These are phyloP conservation scores for Neosilurus mollespiculum DNA, from an alignment of 2,797 vertebrate genomes.

Conservation along the genomic window DNA sequence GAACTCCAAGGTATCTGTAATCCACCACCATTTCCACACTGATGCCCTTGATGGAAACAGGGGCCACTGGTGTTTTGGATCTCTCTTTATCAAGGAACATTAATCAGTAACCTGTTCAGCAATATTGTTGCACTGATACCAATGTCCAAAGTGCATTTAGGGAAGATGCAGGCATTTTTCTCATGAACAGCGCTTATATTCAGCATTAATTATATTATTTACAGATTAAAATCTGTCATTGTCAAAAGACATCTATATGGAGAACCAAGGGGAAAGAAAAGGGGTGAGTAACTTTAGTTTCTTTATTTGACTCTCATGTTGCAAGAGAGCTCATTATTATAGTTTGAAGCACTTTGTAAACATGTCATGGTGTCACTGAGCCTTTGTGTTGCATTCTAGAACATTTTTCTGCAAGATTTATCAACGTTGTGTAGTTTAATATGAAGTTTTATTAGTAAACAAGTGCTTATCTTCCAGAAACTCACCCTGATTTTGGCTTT, in stretches of 20 bases:
- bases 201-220: background rate
- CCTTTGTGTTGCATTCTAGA: background rate
- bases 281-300: slow-evolving; percentile 67
- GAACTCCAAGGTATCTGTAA: too few species aligned
- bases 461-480: slow-evolving; percentile 66
- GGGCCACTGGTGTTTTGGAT: too few species aligned
- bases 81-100: slow-evolving; percentile 4
- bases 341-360: slow-evolving; percentile 8
- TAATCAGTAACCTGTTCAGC: slow-evolving; percentile 17
- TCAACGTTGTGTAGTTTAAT: slow-evolving; percentile 21
- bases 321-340: background rate
- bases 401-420: background rate
- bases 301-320: background rate
- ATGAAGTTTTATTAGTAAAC: slow-evolving; percentile 28
- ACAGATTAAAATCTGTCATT: slow-evolving; percentile 37
- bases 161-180: slow-evolving; percentile 1
- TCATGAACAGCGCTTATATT: background rate
- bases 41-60: too few species aligned
- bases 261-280: slow-evolving; percentile 57
- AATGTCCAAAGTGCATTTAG: slow-evolving; percentile 52
- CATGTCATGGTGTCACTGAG: background rate
- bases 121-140: slow-evolving; percentile 22
- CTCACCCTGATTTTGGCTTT: slow-evolving; percentile 74
- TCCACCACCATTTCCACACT: too few species aligned
- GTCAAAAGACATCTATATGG: slow-evolving; percentile 44